Evolutionary conservation across 2,797 vertebrate genomes (phyloP).

Genomic region (Catharus ustulatus): DNA sequence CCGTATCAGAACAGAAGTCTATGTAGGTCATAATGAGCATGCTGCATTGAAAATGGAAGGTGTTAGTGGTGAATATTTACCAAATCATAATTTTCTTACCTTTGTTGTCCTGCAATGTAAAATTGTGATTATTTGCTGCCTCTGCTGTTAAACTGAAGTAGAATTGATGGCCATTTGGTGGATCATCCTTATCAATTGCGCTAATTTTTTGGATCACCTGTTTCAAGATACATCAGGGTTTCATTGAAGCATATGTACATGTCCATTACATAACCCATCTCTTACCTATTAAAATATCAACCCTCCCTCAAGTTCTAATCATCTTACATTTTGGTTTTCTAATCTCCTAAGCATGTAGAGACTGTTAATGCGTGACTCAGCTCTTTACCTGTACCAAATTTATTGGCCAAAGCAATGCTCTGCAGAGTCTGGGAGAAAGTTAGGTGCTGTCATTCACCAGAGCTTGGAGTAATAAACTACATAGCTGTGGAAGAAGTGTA

Average conservation of each 20-base stretch:
- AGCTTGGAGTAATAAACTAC: neutral
- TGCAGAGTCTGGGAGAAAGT: neutral
- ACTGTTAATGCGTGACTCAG: neutral
- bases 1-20: neutral
- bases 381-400: neutral
- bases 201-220: slow-evolving; percentile 96
- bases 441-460: neutral
- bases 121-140: slow-evolving; percentile 89
- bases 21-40: neutral
- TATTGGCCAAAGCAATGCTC: neutral
- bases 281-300: neutral
- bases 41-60: neutral
- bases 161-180: slow-evolving; percentile 89
- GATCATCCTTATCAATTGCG: slow-evolving; percentile 92
- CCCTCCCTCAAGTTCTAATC: neutral
- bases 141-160: slow-evolving; percentile 87
- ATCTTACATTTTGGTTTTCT: neutral
- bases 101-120: slow-evolving; percentile 94
- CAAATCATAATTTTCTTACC: slow-evolving; percentile 70
- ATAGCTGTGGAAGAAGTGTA: neutral
- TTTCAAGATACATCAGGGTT: neutral
- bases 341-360: neutral
- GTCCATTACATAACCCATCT: neutral
- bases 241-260: neutral
- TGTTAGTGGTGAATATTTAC: neutral